Conservation (phyloP, 1,140 invertebrate genomes). For the Brachionus plicatilis region DNA sequence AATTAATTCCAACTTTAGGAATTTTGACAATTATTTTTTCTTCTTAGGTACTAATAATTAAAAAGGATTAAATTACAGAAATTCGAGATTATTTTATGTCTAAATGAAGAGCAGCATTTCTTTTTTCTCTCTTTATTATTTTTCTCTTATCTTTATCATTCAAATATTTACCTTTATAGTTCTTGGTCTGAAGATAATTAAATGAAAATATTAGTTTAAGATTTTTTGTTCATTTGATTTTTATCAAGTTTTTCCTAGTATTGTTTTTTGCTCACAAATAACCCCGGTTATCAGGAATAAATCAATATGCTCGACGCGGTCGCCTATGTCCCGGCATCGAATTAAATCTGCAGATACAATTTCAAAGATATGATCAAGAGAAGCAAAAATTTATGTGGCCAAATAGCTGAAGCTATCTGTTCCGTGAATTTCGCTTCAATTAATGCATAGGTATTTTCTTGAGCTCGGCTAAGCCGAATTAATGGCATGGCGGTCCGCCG, state of each 20-base stretch:
- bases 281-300: neutral
- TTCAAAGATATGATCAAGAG: neutral
- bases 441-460: neutral
- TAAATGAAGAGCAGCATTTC: constrained; percentile 29
- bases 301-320: neutral
- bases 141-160: constrained; percentile 31
- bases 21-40: constrained; percentile 35
- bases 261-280: neutral
- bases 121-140: neutral
- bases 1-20: constrained; percentile 36
- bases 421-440: neutral
- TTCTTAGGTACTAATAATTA: constrained; percentile 33
- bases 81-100: constrained; percentile 16
- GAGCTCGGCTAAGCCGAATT: neutral
- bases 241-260: neutral
- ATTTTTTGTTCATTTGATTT: constrained; percentile 2
- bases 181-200: constrained; percentile 9
- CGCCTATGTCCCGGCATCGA: neutral
- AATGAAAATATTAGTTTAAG: constrained; percentile 32
- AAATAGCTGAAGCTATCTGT: neutral
- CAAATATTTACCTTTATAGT: constrained; percentile 25
- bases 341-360: neutral
- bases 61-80: constrained; percentile 31
- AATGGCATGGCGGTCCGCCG: neutral
- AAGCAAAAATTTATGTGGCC: neutral